Evolutionary conservation across 1,140 invertebrate species (phyloP).

Genomic region (Listronotus bonariensis): DNA sequence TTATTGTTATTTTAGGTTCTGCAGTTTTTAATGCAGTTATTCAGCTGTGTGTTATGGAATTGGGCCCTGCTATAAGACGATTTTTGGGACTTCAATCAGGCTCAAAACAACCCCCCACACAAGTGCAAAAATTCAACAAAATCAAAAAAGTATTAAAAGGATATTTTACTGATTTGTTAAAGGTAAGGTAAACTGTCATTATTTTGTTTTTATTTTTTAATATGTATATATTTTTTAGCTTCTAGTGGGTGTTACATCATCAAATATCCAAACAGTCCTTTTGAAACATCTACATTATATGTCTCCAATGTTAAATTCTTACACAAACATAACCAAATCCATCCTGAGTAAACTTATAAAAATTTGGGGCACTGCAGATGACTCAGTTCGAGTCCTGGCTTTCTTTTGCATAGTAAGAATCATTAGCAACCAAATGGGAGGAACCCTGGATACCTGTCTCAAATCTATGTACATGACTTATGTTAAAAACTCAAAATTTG

Average conservation of each 20-base stretch:
- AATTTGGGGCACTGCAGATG: constrained; percentile 83
- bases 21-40: constrained; percentile 87
- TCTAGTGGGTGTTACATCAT: constrained; percentile 73
- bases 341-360: constrained; percentile 74
- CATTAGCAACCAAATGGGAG: constrained; percentile 69
- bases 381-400: constrained; percentile 83
- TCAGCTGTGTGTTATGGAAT: constrained; percentile 81
- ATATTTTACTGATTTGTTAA: constrained; percentile 80
- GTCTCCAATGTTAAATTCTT: constrained; percentile 72
- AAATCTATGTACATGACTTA: constrained; percentile 95
- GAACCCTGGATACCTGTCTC: constrained; percentile 72
- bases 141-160: constrained; percentile 70
- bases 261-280: constrained; percentile 77
- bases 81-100: constrained; percentile 70
- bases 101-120: constrained; percentile 57
- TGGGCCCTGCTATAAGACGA: constrained; percentile 75
- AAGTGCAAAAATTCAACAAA: constrained; percentile 84
- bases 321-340: constrained; percentile 70
- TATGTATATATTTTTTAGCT: constrained; percentile 61
- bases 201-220: constrained; percentile 12
- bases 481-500: constrained; percentile 92
- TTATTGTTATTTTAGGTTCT: constrained; percentile 59
- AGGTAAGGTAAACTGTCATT: constrained; percentile 56
- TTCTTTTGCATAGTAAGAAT: constrained; percentile 88
- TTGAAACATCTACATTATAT: constrained; percentile 90